Evolutionary conservation across 53 echinoderm and acorn worm genomes (phyloP), one percentile per base, ranked within the genome.

Genomic region (Echinometra lucunter): DNA sequence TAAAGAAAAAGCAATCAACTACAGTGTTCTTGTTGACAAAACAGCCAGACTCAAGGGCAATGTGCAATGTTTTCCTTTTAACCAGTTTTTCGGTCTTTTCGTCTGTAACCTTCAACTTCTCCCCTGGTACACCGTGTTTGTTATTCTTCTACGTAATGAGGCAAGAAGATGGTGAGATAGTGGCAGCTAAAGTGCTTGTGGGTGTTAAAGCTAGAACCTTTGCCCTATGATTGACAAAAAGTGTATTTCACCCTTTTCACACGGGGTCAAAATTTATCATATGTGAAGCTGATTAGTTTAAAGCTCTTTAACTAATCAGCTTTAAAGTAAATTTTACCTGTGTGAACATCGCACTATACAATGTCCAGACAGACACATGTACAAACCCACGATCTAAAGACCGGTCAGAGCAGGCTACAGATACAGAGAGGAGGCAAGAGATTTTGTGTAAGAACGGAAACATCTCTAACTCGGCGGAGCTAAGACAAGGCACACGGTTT

Each of bases 31-130:
- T 63, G 63, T 63, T 63, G 63, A 63, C 63, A 27, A 63, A 63
- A 25, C 5, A 63, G 63, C 25, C 63, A 25, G 63, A 63, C 63
- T 63, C 63, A 25, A 63, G 69, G 69, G 69, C 15, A 69, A 11
- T 34, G 34, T 12, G 11, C 34, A 69, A 69, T 69, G 69, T 69
- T 69, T 69, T 28, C 69, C 69, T 32, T 69, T 69, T 11, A 30
- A 69, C 18, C 34, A 32, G 19, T 40, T 78, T 42, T 42, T 4
- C 7, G 42, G 15, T 6, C 40, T 78, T 42, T 42, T 4, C 7
- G 42, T 42, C 19, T 78, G 0, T 78, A 42, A 78, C 78, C 78
- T 78, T 78, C 78, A 78, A 35, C 78, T 78, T 35, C 78, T 78
- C 78, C 78, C 72, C 72, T 34, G 42, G 78, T 78, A 78, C 40